Conservation (phyloP, 2,888 invertebrate species). For the Dasysyrphus tricinctus region DNA sequence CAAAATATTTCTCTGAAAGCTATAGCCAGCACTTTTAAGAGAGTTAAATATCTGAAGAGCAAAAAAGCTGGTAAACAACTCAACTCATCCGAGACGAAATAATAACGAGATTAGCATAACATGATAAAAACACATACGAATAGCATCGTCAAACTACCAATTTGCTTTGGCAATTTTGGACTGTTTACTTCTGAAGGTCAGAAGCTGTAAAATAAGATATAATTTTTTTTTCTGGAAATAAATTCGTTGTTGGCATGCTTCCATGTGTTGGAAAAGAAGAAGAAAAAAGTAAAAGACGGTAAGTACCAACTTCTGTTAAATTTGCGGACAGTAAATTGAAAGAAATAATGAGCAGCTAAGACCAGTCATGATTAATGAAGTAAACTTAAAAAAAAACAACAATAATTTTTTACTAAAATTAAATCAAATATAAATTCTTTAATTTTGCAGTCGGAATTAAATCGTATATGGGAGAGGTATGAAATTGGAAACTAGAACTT, state of each 20-base stretch:
- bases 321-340: not conserved
- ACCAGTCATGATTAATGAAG: not conserved
- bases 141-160: constrained; percentile 41
- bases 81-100: constrained; percentile 52
- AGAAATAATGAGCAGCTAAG: not conserved
- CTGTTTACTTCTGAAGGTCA: constrained; percentile 65
- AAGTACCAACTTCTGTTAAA: not conserved
- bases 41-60: constrained; percentile 36
- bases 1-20: not conserved
- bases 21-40: constrained; percentile 31
- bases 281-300: not conserved
- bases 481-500: no score
- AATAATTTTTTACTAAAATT: not conserved
- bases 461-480: no score
- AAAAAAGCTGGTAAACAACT: constrained; percentile 37
- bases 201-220: constrained; percentile 17
- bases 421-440: no score
- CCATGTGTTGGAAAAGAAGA: not conserved
- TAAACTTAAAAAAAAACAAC: not conserved
- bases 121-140: constrained; percentile 31
- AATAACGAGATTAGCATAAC: constrained; percentile 54
- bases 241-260: constrained; percentile 1
- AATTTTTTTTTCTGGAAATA: not conserved
- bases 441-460: no score
- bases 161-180: constrained; percentile 35